These are phyloP conservation scores for Distichodus sexfasciatus DNA, from an alignment of 2,797 vertebrate species.

Conservation along the genomic window DNA sequence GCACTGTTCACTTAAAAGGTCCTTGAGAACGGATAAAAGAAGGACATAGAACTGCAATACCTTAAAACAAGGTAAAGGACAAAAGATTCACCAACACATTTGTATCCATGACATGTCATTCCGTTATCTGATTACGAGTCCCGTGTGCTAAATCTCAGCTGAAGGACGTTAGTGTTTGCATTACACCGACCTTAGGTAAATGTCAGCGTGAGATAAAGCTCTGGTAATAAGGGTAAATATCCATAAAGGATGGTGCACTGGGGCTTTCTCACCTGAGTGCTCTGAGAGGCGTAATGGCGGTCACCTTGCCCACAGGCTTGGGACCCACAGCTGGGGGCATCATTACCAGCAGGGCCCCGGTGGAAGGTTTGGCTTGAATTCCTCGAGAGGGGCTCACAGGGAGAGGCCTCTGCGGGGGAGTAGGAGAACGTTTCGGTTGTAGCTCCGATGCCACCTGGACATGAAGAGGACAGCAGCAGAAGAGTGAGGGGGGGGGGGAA, in stretches of 20 bases:
- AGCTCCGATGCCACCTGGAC: constrained; percentile 61
- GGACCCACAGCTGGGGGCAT: constrained; percentile 72
- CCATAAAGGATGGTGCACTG: neutral
- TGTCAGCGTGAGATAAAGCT: neutral
- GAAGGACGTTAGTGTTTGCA: neutral
- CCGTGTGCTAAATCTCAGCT: neutral
- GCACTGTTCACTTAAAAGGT: neutral
- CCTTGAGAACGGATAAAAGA: neutral
- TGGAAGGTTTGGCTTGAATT: constrained; percentile 57
- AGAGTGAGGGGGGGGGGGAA: neutral
- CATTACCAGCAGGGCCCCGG: constrained; percentile 80
- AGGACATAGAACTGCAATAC: neutral
- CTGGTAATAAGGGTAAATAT: neutral
- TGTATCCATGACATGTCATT: neutral
- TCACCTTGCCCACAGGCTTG: constrained; percentile 63
- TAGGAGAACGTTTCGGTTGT: constrained; percentile 60
- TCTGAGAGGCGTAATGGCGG: constrained; percentile 63
- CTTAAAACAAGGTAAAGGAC: neutral
- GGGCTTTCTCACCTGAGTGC: constrained; percentile 70
- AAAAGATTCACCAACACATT: neutral
- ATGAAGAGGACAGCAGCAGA: neutral
- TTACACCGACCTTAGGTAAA: neutral
- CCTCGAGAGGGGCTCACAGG: constrained; percentile 78
- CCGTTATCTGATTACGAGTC: constrained; percentile 7
- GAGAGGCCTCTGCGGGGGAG: constrained; percentile 78